phyloP scores from a whole-genome alignment of 2,113 vertebrate genomes.

The Lophius piscatorius region DNA sequence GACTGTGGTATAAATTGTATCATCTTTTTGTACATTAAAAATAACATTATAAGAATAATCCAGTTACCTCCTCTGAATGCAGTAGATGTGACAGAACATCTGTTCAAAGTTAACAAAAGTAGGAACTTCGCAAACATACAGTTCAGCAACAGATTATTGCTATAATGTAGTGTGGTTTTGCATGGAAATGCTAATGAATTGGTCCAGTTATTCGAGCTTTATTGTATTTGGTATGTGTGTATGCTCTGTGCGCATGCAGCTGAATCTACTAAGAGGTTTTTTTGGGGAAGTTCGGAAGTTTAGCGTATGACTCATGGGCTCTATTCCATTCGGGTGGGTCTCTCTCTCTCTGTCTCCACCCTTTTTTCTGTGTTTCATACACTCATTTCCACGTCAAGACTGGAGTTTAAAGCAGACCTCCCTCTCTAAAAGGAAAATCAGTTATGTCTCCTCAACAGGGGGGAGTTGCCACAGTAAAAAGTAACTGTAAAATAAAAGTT shows the following conservation, averaged over 20 bases:
- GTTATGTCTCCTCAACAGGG: slow-evolving; percentile 6
- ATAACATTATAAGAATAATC: too few relatives aligned
- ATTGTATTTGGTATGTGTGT: not conserved
- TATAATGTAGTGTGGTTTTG: not conserved
- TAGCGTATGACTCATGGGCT: slow-evolving; percentile 68
- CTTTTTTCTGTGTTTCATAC: slow-evolving; percentile 33
- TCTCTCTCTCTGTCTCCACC: slow-evolving; percentile 17
- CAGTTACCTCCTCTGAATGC: not conserved
- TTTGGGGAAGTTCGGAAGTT: slow-evolving; percentile 58
- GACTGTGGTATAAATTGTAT: not conserved
- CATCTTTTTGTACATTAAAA: too few relatives aligned
- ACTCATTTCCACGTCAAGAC: slow-evolving; percentile 38
- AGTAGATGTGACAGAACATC: not conserved
- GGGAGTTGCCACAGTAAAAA: not conserved
- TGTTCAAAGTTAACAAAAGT: not conserved
- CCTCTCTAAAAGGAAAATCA: slow-evolving; percentile 58
- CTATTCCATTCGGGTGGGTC: slow-evolving; percentile 57
- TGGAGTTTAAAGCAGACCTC: slow-evolving; percentile 17
- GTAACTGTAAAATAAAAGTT: too few relatives aligned
- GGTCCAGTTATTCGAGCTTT: not conserved
- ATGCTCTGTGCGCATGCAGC: not conserved
- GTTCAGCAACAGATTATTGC: not conserved
- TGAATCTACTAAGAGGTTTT: slow-evolving; percentile 9
- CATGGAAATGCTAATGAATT: not conserved
- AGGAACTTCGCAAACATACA: not conserved